phyloP scores from a whole-genome alignment of 1,140 invertebrate genomes.

The Wasmannia auropunctata region DNA sequence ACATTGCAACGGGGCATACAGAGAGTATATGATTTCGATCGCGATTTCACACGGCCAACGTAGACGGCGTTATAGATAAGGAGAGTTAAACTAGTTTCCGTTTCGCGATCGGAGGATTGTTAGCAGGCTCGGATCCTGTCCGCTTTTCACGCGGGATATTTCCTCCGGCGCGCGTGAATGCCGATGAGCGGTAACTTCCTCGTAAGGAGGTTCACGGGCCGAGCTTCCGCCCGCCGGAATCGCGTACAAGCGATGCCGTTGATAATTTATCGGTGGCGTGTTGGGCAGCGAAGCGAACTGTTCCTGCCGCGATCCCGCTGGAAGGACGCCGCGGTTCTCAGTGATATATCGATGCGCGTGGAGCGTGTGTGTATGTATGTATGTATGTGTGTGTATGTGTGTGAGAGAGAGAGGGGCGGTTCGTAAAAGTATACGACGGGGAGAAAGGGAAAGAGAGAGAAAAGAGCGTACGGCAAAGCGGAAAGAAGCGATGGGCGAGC shows the following conservation, averaged over 20 bases:
- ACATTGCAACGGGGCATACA: not conserved
- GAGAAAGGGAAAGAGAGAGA: not conserved
- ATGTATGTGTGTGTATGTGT: not conserved
- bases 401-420: not conserved
- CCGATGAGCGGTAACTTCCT: not conserved
- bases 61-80: constrained; percentile 54
- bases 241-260: constrained; percentile 38
- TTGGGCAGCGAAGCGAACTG: constrained; percentile 51
- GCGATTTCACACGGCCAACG: constrained; percentile 26
- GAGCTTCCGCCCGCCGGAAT: constrained; percentile 35
- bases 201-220: not conserved
- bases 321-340: constrained; percentile 39
- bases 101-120: constrained; percentile 18
- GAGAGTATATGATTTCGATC: constrained; percentile 31
- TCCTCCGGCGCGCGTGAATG: constrained; percentile 23
- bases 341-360: constrained; percentile 47
- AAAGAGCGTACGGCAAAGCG: not conserved
- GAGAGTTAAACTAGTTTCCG: constrained; percentile 45
- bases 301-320: constrained; percentile 37
- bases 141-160: constrained; percentile 7
- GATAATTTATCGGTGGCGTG: constrained; percentile 53
- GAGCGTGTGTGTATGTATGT: not conserved
- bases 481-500: constrained; percentile 17
- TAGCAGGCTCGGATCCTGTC: not conserved
- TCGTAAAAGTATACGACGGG: constrained; percentile 34